phyloP scores from a whole-genome alignment of 2,797 vertebrate genomes.

The Otolemur crassicaudatus region DNA sequence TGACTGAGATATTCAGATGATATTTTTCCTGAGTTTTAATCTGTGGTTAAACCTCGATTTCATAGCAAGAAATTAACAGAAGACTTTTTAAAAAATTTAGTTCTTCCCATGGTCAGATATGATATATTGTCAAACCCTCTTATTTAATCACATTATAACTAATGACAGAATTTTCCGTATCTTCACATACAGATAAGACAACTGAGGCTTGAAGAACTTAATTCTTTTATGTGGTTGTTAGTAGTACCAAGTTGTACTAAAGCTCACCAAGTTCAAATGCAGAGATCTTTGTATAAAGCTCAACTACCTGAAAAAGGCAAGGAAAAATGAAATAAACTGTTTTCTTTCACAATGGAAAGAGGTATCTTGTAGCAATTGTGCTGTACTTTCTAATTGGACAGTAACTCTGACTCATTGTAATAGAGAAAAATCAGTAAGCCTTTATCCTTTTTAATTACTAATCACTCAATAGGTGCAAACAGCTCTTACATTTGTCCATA shows the following conservation, averaged over 20 bases:
- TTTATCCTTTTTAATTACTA: not conserved
- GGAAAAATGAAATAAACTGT: not conserved
- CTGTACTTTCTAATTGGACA: not conserved
- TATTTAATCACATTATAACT: not conserved
- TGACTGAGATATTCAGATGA: not conserved
- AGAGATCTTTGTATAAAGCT: not conserved
- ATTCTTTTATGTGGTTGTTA: not conserved
- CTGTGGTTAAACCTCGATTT: not conserved
- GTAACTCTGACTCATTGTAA: not conserved
- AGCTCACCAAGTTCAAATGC: not conserved
- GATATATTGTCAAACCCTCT: not conserved
- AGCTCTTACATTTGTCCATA: not conserved
- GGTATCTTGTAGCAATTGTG: not conserved
- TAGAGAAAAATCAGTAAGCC: not conserved
- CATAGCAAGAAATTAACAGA: not conserved
- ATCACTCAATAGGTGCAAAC: not conserved
- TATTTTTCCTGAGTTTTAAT: not conserved
- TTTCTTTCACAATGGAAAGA: not conserved
- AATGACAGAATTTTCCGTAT: not conserved
- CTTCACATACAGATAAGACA: not conserved
- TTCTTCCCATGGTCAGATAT: not conserved
- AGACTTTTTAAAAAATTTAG: not conserved
- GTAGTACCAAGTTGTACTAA: not conserved
- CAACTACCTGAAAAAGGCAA: not conserved
- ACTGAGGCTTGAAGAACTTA: not conserved